Percentiles rank a stretch among this genome's conserved stretches.
These are phyloP conservation scores for Rhizoglyphus robini DNA, from an alignment of 1,140 invertebrate species.

Conservation along the genomic window DNA sequence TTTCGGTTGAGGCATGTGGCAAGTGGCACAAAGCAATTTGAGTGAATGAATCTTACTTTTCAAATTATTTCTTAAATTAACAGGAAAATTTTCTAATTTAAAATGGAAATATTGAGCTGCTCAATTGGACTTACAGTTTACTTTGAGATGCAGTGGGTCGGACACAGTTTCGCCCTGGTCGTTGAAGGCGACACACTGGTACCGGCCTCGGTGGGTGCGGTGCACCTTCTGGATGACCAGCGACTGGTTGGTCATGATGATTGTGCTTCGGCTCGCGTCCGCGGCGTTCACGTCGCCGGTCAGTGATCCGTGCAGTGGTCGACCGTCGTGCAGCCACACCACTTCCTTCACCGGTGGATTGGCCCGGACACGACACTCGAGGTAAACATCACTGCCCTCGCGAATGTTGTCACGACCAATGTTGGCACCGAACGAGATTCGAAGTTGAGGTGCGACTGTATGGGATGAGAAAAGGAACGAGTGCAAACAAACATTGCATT, in stretches of 20 bases:
- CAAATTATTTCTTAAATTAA: neutral
- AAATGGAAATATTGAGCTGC: neutral
- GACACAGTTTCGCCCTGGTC: constrained; percentile 73
- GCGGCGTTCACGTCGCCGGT: constrained; percentile 61
- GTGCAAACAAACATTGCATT: neutral
- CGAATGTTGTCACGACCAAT: constrained; percentile 21
- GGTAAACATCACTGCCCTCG: constrained; percentile 63
- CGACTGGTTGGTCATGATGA: constrained; percentile 62
- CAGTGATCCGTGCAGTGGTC: constrained; percentile 30
- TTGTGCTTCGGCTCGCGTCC: constrained; percentile 58
- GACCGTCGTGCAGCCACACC: constrained; percentile 60
- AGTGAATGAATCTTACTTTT: neutral
- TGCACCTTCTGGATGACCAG: constrained; percentile 32
- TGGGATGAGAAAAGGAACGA: neutral
- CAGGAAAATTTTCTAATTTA: neutral
- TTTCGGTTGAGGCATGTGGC: no score
- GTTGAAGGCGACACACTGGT: constrained; percentile 76
- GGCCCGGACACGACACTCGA: constrained; percentile 74
- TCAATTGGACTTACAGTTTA: constrained; percentile 72
- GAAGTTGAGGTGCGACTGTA: constrained; percentile 24
- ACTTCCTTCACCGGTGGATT: constrained; percentile 60
- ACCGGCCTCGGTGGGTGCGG: constrained; percentile 34
- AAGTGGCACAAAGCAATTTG: neutral
- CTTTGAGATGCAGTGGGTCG: constrained; percentile 60
- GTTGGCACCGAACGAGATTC: constrained; percentile 18